A percentile compares a stretch with the other conserved stretches of the same genome.
phyloP scores from a whole-genome alignment of 2,888 invertebrate genomes.

The Paralinhomoeus sp. region DNA sequence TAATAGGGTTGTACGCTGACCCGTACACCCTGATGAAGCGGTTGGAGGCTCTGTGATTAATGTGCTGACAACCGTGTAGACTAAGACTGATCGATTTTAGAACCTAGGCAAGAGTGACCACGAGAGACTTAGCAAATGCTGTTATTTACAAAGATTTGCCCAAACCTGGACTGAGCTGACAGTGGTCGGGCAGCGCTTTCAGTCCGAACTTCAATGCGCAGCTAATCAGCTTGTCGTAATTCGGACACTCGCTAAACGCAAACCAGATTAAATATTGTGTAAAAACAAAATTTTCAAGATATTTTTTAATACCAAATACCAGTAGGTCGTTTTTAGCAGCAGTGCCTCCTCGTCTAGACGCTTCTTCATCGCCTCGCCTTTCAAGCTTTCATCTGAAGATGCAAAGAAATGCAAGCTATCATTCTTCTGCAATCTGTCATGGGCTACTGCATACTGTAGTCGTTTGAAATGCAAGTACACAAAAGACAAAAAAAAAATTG shows the following conservation, averaged over 20 bases:
- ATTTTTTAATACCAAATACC: slow-evolving; percentile 36
- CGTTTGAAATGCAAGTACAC: neutral
- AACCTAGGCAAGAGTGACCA: neutral
- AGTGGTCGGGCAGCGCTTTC: slow-evolving; percentile 46
- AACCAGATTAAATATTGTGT: neutral
- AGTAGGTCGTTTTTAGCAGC: slow-evolving; percentile 69
- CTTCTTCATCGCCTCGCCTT: slow-evolving; percentile 45
- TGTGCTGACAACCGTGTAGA: too few species aligned
- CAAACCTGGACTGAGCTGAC: slow-evolving; percentile 58
- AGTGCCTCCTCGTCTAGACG: slow-evolving; percentile 49
- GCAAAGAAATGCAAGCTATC: neutral
- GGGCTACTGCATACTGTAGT: neutral
- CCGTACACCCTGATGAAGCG: too few species aligned
- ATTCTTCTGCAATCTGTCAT: neutral
- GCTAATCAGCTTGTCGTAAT: slow-evolving; percentile 60
- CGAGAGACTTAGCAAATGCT: too few species aligned
- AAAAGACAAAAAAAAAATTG: neutral
- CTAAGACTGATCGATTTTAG: neutral
- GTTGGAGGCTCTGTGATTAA: too few species aligned
- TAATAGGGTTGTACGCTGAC: too few species aligned
- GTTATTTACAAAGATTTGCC: neutral
- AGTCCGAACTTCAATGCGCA: slow-evolving; percentile 54
- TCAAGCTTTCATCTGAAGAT: neutral
- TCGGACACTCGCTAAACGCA: slow-evolving; percentile 62
- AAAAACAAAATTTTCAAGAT: too few species aligned